Evolutionary conservation across 2,113 vertebrate genomes (phyloP).

Genomic region (Podarcis muralis): DNA sequence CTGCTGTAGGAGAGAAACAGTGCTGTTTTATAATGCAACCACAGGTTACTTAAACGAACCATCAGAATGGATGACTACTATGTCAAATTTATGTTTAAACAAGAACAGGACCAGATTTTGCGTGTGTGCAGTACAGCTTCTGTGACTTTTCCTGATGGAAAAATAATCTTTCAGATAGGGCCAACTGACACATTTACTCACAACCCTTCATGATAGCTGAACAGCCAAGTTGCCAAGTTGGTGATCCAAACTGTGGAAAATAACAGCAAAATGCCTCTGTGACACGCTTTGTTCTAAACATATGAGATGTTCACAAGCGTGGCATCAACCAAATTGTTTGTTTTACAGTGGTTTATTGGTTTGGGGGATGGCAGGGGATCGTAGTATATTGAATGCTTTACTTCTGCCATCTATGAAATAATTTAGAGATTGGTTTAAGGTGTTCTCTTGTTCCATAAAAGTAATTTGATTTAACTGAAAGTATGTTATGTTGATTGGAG

Average conservation of each 20-base stretch:
- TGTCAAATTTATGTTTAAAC: constrained; percentile 3
- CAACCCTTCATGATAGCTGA: not conserved
- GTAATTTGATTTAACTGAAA: not conserved
- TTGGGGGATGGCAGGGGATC: not conserved
- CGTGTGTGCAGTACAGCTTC: not conserved
- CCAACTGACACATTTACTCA: not conserved
- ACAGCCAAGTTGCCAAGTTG: not conserved
- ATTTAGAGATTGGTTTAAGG: not conserved
- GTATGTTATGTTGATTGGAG: not conserved
- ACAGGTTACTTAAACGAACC: not conserved
- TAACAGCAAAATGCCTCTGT: not conserved
- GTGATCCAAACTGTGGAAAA: not conserved
- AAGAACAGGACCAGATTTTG: not conserved
- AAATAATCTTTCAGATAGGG: not conserved
- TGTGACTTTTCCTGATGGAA: not conserved
- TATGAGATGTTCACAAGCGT: not conserved
- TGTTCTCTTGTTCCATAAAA: not conserved
- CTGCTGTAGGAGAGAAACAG: not conserved
- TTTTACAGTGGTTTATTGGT: not conserved
- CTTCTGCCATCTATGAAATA: not conserved
- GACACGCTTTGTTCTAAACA: not conserved
- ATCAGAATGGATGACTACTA: not conserved
- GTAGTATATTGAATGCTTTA: not conserved
- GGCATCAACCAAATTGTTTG: not conserved
- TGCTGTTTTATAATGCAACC: not conserved